A percentile compares a stretch with the other conserved stretches of the same genome.
Conservation (phyloP, 2,888 invertebrate genomes). For the Drosophila kokeensis region DNA sequence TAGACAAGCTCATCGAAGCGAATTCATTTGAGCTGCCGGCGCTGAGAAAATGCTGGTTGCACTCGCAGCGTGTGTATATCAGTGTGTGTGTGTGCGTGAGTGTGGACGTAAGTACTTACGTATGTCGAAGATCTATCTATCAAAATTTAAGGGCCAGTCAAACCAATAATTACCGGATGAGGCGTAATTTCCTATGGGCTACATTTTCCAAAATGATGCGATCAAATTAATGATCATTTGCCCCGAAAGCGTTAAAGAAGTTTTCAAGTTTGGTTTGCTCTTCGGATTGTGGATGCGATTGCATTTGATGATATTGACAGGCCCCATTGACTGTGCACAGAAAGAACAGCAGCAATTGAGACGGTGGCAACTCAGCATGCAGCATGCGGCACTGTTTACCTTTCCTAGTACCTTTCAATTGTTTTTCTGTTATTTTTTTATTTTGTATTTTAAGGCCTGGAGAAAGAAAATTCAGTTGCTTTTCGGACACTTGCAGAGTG, state of each 20-base stretch:
- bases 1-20: constrained; percentile 36
- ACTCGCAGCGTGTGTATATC: neutral
- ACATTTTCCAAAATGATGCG: constrained; percentile 67
- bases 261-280: constrained; percentile 32
- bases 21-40: constrained; percentile 61
- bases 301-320: constrained; percentile 57
- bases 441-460: constrained; percentile 37
- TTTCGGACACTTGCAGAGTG: constrained; percentile 54
- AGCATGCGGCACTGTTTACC: constrained; percentile 41
- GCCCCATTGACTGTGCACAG: constrained; percentile 26
- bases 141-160: constrained; percentile 64
- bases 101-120: constrained; percentile 34
- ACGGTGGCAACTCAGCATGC: constrained; percentile 31
- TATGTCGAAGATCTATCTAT: constrained; percentile 68
- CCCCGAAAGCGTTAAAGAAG: constrained; percentile 54
- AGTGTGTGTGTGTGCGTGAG: neutral
- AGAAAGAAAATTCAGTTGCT: constrained; percentile 52
- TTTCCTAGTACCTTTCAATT: constrained; percentile 76
- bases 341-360: constrained; percentile 51
- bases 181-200: constrained; percentile 72
- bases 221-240: constrained; percentile 61
- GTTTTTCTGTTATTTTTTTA: constrained; percentile 32
- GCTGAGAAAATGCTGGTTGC: constrained; percentile 63
- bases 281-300: constrained; percentile 39
- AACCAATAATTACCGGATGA: constrained; percentile 80